Conservation (phyloP, 2,797 vertebrate genomes). For the Aselliscus stoliczkanus region DNA sequence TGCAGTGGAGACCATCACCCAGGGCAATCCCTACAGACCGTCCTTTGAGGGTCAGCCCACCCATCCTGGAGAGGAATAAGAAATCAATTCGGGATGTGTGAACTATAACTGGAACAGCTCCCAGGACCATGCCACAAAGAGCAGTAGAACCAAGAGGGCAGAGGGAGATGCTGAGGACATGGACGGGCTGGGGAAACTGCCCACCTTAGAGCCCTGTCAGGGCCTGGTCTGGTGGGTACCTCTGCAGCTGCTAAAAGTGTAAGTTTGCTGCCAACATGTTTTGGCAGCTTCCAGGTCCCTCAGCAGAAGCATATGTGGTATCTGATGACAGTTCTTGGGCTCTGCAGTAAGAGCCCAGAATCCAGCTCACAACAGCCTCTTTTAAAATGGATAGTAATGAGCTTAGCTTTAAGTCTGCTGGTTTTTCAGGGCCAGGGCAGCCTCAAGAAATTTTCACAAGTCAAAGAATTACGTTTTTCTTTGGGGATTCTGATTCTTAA, state of each 20-base stretch:
- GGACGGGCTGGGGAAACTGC: neutral
- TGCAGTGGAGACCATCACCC: neutral
- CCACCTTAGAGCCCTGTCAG: accelerated
- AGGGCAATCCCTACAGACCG: neutral
- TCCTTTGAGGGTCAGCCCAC: neutral
- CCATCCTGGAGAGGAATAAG: neutral
- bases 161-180: neutral
- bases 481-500: neutral
- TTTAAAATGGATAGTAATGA: neutral
- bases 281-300: no score
- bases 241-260: neutral
- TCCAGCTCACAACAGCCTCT: neutral
- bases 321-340: neutral
- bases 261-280: neutral
- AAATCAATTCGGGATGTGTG: neutral
- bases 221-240: neutral
- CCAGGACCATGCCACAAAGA: neutral
- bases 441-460: neutral
- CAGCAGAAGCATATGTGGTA: neutral
- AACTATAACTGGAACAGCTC: neutral
- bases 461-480: neutral
- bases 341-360: neutral
- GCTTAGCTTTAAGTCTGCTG: neutral
- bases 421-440: neutral
- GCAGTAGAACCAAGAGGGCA: neutral